Evolutionary conservation across 1,140 invertebrate species (phyloP), one percentile per base, ranked within the genome.

Genomic region (Lepidostoma basale): DNA sequence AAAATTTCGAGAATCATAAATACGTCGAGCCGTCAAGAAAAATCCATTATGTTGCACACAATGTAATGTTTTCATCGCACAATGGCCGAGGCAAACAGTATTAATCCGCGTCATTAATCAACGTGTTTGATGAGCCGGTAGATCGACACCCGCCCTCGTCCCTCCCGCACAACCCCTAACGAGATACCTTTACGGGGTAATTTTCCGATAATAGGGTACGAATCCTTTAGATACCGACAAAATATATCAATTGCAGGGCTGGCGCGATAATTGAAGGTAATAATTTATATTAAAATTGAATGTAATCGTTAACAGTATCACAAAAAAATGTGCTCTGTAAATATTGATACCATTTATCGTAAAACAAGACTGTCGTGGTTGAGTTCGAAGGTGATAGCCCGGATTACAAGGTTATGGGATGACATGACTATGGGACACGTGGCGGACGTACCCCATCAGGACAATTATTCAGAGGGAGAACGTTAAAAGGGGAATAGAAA

Each of bases 181-280:
- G 56, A 60, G 56, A 56, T 36, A 60, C 56, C 62, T 64, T 52
- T 26, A 64, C 62, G 62, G 52, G 54, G 33, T 67, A 56, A 67
- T 67, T 67, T 45, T 39, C 64, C 64, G 56, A 67, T 67, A 67
- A 67, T 67, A 40, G 64, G 54, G 36, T 60, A 67, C 64, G 36
- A 67, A 66, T 66, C 49, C 36, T 54, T 54, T 66, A 23, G 18
- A 42, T 25, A 42, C 36, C 33, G 45, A 28, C n/a, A 9, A 44
- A 45, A 45, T 28, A 22, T 30, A 62, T 47, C 26, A 62, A 14
- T 45, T 16, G 20, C n/a, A 28, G 36, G 20, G 58, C 26, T 30
- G 14, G 14, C 14, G 4, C 52, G 28, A 36, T n/a, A 36, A 6
- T 56, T 18, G 28, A 5, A 22, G 26, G 23, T 10, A 20, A 33